These are phyloP conservation scores for Barnardius zonarius DNA, from an alignment of 2,113 vertebrate species.

Conservation along the genomic window DNA sequence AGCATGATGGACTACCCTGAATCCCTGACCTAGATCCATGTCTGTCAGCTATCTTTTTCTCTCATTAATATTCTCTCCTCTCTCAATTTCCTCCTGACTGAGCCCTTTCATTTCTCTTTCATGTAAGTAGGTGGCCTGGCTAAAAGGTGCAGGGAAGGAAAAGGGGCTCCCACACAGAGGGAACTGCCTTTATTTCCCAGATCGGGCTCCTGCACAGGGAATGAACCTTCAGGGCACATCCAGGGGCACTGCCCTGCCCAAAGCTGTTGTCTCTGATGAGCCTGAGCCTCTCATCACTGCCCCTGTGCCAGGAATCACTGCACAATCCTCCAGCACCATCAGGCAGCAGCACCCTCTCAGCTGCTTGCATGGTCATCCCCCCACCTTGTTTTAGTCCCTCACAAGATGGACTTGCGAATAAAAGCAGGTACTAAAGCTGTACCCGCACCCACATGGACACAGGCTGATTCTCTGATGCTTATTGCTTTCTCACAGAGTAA, in stretches of 20 bases:
- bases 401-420: background rate
- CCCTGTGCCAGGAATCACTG: background rate
- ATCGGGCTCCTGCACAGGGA: too few species aligned
- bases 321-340: background rate
- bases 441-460: background rate
- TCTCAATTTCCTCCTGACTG: background rate
- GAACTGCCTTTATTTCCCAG: background rate
- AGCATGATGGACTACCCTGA: rapidly evolving
- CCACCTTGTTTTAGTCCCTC: background rate
- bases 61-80: background rate
- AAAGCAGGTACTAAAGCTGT: background rate
- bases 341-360: background rate
- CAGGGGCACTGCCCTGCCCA: too few species aligned
- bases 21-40: background rate
- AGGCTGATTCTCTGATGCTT: background rate
- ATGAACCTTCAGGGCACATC: rapidly evolving
- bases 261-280: background rate
- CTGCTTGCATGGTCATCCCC: background rate
- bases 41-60: background rate
- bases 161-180: background rate
- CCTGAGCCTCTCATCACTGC: background rate
- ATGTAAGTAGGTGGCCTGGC: background rate
- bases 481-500: background rate
- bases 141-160: background rate
- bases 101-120: background rate